A percentile compares a stretch with the other conserved stretches of the same genome.
phyloP scores from a whole-genome alignment of 2,797 vertebrate species.

The Crenuchus spilurus region DNA sequence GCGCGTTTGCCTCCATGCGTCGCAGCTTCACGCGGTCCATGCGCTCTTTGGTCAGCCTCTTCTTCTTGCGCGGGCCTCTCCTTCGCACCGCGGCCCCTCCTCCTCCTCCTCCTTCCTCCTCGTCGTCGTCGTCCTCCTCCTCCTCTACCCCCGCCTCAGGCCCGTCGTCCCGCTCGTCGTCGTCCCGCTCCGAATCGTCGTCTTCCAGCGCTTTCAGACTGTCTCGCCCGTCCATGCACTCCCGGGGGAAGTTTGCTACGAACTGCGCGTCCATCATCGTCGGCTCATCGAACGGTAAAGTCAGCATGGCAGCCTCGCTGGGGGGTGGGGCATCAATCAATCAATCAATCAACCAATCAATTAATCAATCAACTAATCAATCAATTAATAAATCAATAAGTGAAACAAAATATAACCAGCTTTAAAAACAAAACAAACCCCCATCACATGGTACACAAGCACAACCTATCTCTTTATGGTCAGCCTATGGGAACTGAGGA shows the following conservation, averaged over 20 bases:
- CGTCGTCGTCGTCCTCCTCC: slow-evolving; percentile 71
- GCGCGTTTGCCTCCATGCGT: slow-evolving; percentile 87
- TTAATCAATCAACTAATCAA: too few relatives aligned
- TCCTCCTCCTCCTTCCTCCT: slow-evolving; percentile 81
- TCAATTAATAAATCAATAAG: too few relatives aligned
- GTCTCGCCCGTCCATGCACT: slow-evolving; percentile 78
- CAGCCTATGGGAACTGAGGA: too few relatives aligned
- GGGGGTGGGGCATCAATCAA: too few relatives aligned
- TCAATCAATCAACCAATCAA: too few relatives aligned
- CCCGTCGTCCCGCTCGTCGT: slow-evolving; percentile 64
- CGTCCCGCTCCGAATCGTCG: slow-evolving; percentile 80
- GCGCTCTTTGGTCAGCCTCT: slow-evolving; percentile 82
- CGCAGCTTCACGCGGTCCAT: slow-evolving; percentile 88
- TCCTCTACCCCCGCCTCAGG: slow-evolving; percentile 37
- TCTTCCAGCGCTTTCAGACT: slow-evolving; percentile 54
- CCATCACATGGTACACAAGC: too few relatives aligned
- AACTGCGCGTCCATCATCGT: slow-evolving; percentile 84
- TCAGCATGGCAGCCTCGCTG: slow-evolving; percentile 79
- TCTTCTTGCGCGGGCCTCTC: slow-evolving; percentile 87
- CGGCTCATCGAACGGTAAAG: slow-evolving; percentile 87
- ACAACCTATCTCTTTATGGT: too few relatives aligned
- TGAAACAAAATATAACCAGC: too few relatives aligned
- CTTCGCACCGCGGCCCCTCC: slow-evolving; percentile 82
- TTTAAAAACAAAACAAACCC: too few relatives aligned
- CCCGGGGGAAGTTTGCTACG: slow-evolving; percentile 86